Base-by-base conservation (phyloP, 2,797 vertebrate genomes). In the Adrianichthys oophorus region DNA sequence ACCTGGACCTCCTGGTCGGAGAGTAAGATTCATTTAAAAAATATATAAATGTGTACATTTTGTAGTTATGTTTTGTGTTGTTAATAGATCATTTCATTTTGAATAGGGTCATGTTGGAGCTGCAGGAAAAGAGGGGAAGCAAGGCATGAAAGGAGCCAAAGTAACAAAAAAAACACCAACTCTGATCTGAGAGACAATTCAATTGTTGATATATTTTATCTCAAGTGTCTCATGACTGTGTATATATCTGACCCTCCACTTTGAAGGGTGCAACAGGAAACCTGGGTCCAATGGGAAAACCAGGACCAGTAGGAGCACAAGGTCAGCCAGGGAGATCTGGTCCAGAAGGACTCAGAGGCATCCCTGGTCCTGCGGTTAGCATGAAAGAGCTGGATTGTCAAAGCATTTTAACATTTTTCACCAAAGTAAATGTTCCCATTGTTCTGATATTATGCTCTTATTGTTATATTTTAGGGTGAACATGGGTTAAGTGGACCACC, bases 331-430 rank as follows among this genome's bases (percentile, higher is more conserved):
- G 96, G 4, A 91, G 66, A 12, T 37, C 76, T 1, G 96, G 96
- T 43, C 89, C 93, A 7, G 93, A 96, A 47, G 96, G 96, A 8
- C 87, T 97, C 26, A 88, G 74, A 1, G 96, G 96, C 24, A 98
- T 98, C 68, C 96, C 95, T 0, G 96, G 96, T 17, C 87, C 95
- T 32, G 91, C 87, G 62, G 96, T 98, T 62, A 94, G 96, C 93
- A 46, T 21, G 13, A 17, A 14, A 21, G n/a, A 1, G 15, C 7
- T n/a, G 15, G 37, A 46, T 14, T 52, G 24, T 10, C 24, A 37
- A 62, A 56, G 67, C 45, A 1, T 15, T 59, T 3, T 17, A 53
- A 41, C n/a, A n/a, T 26, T 54, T 40, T 47, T 6, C 65, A 51
- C 44, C 48, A 26, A 62, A 23, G 18, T 29, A n/a, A 47, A 45